phyloP scores from a whole-genome alignment of 2,888 invertebrate species.

The Eledona agricola region DNA sequence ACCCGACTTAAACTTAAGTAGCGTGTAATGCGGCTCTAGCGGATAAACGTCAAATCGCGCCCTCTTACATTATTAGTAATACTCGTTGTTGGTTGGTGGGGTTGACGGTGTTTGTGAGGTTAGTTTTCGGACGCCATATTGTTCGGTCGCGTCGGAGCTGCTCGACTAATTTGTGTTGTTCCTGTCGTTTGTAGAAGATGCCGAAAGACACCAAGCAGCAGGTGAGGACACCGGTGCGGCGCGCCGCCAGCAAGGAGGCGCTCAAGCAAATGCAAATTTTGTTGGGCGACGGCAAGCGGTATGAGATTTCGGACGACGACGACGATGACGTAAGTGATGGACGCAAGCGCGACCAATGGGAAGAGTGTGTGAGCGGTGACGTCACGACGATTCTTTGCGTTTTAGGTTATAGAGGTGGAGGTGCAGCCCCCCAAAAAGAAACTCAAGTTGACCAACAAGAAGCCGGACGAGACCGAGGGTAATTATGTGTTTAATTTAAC shows the following conservation, averaged over 20 bases:
- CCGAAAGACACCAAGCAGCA: conserved; percentile 47
- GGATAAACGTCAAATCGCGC: no score
- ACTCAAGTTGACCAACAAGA: conserved; percentile 56
- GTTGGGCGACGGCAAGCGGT: conserved; percentile 57
- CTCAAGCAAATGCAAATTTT: conserved; percentile 57
- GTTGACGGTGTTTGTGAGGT: conserved; percentile 24
- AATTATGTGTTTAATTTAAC: no score
- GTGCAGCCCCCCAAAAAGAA: conserved; percentile 57
- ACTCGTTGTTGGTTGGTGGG: conserved; percentile 2
- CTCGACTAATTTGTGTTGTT: no score
- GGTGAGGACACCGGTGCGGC: conserved; percentile 48
- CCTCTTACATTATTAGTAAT: no score
- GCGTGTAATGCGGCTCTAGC: no score
- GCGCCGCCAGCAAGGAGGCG: conserved; percentile 60
- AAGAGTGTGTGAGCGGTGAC: conserved; percentile 1
- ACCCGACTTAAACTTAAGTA: no score
- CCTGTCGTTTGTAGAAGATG: conserved; percentile 48
- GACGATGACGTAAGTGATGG: conserved; percentile 49
- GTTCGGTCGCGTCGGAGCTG: conserved; percentile 11
- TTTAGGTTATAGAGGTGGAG: conserved; percentile 50
- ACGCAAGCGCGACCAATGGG: neutral
- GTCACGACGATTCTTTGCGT: conserved; percentile 11
- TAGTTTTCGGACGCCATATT: conserved; percentile 36
- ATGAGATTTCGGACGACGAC: conserved; percentile 62
- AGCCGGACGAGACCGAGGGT: conserved; percentile 58